Evolutionary conservation across 2,797 vertebrate species (phyloP), one percentile per base, ranked within the genome.

Genomic region (Chelidonichthys spinosus): DNA sequence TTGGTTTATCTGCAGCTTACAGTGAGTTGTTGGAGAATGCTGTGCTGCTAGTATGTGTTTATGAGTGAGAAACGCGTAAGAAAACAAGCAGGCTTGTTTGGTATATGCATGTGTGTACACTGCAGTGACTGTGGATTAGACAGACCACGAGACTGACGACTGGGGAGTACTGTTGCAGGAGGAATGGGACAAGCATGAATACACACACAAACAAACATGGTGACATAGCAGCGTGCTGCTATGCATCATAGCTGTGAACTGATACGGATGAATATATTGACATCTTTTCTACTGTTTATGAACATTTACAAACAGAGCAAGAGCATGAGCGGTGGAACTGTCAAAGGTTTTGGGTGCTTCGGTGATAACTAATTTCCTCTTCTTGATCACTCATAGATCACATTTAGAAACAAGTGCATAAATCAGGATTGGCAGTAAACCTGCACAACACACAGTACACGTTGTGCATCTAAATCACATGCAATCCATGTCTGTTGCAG

Each of bases 1-100:
- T 69, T 74, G 74, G 78, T 92, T 92, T 93, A 92, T 92, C 90
- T 92, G 60, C 87, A 74, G 75, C 79, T 88, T 86, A 82, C 89
- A 89, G 88, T 81, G 84, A 85, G 69, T 81, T 87, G 85, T 73
- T 78, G 72, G 83, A 85, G 83, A 91, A 69, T 68, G 65, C 79
- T 78, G 75, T 69, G 68, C 83, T 82, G 71, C 80, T 76, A 69
- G 37, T 75, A 11, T 74, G 70, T 74, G 63, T 69, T 46, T 79
- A 42, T 69, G 68, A 76, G 63, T 69, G 62, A 73, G 72, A 63
- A 68, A 32, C 11, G 5, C 72, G 69, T 25, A 58, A 67, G 50
- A 77, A 82, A 84, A 84, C 68, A 76, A 78, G 69, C 32, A 39
- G 35, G 11, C 33, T 0, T 76, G 63, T 74, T 69, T 44, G 11